A percentile compares a stretch with the other conserved stretches of the same genome.
These are phyloP conservation scores for Pelobates cultripes DNA, from an alignment of 2,797 vertebrate genomes.

Conservation along the genomic window DNA sequence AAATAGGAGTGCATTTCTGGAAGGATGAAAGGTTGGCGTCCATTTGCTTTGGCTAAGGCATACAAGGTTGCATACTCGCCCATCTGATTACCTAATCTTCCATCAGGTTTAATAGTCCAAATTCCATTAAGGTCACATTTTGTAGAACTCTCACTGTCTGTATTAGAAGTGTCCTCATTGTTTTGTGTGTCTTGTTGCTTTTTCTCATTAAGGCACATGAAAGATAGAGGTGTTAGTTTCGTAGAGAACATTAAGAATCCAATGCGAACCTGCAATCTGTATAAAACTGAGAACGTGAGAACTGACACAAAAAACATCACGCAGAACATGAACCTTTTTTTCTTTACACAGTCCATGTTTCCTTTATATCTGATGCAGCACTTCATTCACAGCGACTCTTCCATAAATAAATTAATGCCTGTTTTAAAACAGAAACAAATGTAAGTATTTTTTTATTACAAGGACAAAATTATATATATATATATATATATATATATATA, in stretches of 20 bases:
- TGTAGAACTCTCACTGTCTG: background rate
- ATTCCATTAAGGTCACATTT: conserved; percentile 28
- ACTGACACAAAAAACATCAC: conserved; percentile 12
- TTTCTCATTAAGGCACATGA: conserved; percentile 12
- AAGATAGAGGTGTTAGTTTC: background rate
- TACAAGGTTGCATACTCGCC: conserved; percentile 63
- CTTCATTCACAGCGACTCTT: background rate
- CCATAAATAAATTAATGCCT: conserved; percentile 24
- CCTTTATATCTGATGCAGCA: background rate
- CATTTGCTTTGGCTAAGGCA: conserved; percentile 62
- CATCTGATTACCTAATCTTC: conserved; percentile 64
- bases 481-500: too few species aligned
- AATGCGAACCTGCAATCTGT: conserved; percentile 20
- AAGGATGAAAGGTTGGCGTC: conserved; percentile 59
- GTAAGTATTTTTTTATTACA: background rate
- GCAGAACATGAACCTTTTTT: conserved; percentile 20
- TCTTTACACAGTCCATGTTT: conserved; percentile 33
- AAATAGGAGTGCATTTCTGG: conserved; percentile 54
- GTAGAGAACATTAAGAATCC: conserved; percentile 29
- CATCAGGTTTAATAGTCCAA: conserved; percentile 60
- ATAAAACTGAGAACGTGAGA: conserved; percentile 14
- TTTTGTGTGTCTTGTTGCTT: background rate
- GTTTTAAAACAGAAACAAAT: background rate
- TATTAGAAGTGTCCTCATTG: background rate
- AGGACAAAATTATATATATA: too few species aligned